phyloP scores from a whole-genome alignment of 1,140 invertebrate species.

The Lepidostoma basale region DNA sequence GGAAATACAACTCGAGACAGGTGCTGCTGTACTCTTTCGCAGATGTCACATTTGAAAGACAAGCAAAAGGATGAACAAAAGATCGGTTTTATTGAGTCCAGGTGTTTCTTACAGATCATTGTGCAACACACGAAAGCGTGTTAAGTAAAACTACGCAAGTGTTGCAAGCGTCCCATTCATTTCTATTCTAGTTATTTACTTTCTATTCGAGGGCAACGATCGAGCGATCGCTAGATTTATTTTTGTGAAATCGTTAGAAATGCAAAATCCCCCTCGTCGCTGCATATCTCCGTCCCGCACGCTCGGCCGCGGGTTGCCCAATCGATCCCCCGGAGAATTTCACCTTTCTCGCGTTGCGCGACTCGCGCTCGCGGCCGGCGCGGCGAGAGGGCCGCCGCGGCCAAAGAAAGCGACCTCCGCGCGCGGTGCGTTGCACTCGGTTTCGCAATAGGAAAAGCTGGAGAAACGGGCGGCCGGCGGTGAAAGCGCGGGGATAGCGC shows the following conservation, averaged over 20 bases:
- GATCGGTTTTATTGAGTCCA: neutral
- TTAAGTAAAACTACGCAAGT: neutral
- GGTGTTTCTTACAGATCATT: neutral
- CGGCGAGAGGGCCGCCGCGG: neutral
- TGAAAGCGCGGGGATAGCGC: conserved; percentile 34
- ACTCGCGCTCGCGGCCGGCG: neutral
- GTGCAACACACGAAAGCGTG: neutral
- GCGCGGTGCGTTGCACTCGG: conserved; percentile 20
- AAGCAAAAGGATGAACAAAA: neutral
- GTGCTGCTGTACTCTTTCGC: neutral
- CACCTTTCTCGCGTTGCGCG: conserved; percentile 39
- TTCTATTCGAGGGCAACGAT: conserved; percentile 38
- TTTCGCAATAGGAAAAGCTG: conserved; percentile 42
- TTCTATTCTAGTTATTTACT: conserved; percentile 22
- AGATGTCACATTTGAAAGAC: conserved; percentile 4
- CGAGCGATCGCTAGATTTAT: conserved; percentile 15
- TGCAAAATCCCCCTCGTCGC: conserved; percentile 23
- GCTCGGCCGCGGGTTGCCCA: neutral
- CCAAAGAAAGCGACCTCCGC: conserved; percentile 19
- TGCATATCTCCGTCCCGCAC: neutral
- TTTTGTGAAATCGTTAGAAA: conserved; percentile 36
- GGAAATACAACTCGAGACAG: too few species aligned
- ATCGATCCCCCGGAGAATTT: conserved; percentile 31
- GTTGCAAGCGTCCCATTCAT: neutral
- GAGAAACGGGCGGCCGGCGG: neutral